Evolutionary conservation across 1,140 invertebrate genomes (phyloP).

Genomic region (Cydia amplana): DNA sequence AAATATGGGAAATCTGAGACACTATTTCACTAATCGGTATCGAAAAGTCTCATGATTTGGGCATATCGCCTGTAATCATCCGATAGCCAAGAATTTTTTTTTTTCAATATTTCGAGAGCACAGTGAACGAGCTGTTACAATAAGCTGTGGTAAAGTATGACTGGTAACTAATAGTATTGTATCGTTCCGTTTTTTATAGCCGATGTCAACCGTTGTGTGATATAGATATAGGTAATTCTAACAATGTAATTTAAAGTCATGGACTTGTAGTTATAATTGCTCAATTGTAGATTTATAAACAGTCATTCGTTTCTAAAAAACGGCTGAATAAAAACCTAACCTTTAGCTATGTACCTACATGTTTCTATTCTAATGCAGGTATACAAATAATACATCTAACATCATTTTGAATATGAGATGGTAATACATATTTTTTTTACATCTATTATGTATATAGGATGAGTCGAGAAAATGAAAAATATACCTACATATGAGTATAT

Average conservation of each 20-base stretch:
- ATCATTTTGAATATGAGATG: no score
- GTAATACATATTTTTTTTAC: no score
- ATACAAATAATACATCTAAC: no score
- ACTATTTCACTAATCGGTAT: no score
- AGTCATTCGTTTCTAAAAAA: background rate
- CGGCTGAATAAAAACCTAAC: background rate
- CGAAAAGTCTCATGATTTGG: no score
- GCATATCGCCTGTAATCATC: no score
- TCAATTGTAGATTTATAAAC: background rate
- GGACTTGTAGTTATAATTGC: conserved; percentile 26
- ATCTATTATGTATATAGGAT: no score
- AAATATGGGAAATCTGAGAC: no score
- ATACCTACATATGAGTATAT: no score
- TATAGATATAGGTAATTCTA: conserved; percentile 27
- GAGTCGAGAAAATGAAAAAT: no score
- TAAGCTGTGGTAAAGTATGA: background rate
- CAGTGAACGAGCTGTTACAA: background rate
- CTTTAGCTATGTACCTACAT: no score
- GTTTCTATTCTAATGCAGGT: no score
- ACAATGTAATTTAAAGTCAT: conserved; percentile 25
- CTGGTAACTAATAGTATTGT: conserved; percentile 18
- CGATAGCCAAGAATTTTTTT: background rate
- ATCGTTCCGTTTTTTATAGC: conserved; percentile 3
- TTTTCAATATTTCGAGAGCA: background rate
- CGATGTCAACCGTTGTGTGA: conserved; percentile 24